Evolutionary conservation across 2,888 invertebrate species (phyloP), one percentile per base, ranked within the genome.

Genomic region (Harpalus rufipes): DNA sequence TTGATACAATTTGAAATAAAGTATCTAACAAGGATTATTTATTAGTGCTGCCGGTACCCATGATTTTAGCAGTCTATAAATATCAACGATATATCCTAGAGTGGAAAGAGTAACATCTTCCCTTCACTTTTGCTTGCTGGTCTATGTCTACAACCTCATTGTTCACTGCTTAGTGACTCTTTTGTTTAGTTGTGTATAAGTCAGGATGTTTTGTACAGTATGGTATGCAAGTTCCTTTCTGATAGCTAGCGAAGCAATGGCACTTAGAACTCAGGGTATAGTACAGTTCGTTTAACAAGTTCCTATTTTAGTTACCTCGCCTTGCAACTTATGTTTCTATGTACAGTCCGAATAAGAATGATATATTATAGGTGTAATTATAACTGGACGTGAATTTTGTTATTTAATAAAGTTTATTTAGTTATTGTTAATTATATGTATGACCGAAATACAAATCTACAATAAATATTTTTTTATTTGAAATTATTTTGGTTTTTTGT

Each of bases 161-260:
- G 32, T 4, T 39, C 39, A 39, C 16, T 39, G 6, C 21, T n/a
- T 12, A 12, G 10, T 12, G 8, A 12, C 1, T 10, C 12, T 18
- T 59, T 10, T 56, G 68, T 65, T 79, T 56, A 84, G 72, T 83
- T 85, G 79, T 82, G 81, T 86, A 58, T 51, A 86, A 72, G 83
- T 83, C 81, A 85, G 82, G 76, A 85, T 86, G 87, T 87, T 87
- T 85, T 88, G 88, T 88, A 89, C 87, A 90, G 89, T 90, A 88
- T 89, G 91, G 91, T 91, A 91, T 91, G 88, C 90, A 89, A 91
- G 91, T 91, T 91, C 91, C 91, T 91, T 85, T 86, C 65, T 44
- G n/a, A 61, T 83, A 84, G 65, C 16, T 84, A 84, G 83, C 32
- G 32, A 32, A 32, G 51, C 84, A 84, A 84, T 84, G 84, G 84